Conservation (phyloP, 2,888 invertebrate species). For the Digitonthophagus gazella region DNA sequence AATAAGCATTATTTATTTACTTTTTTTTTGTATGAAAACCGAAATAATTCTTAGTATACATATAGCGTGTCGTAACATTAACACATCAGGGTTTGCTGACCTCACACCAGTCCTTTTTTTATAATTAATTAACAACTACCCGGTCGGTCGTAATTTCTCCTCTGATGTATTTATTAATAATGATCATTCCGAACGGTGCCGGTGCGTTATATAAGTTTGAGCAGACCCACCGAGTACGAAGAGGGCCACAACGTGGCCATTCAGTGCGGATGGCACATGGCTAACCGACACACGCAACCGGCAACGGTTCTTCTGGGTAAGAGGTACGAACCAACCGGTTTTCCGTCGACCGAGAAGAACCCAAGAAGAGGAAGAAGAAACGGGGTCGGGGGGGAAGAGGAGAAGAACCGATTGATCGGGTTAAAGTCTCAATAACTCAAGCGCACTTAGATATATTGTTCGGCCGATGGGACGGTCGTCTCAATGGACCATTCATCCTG, state of each 20-base stretch:
- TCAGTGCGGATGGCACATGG: background rate
- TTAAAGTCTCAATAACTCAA: conserved; percentile 13
- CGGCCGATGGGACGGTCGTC: background rate
- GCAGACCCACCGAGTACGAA: no score
- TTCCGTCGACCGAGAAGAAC: background rate
- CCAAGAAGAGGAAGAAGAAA: background rate
- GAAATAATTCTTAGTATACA: no score
- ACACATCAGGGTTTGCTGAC: background rate
- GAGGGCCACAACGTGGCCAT: background rate
- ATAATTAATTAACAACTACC: background rate
- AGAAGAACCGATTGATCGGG: conserved; percentile 7
- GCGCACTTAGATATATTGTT: conserved; percentile 9
- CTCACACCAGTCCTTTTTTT: background rate
- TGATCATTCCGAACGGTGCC: background rate
- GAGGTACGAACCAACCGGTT: background rate
- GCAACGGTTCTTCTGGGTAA: background rate
- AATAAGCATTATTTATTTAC: no score
- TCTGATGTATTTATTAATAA: background rate
- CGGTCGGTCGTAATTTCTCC: background rate
- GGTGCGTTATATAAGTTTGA: background rate
- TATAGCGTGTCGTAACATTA: no score
- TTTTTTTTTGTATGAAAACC: no score
- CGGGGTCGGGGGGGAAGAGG: background rate
- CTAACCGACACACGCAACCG: background rate
- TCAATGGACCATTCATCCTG: background rate